Evolutionary conservation across 2,888 invertebrate species (phyloP), one percentile per base, ranked within the genome.

Genomic region (Eueremaeus valkanovi): DNA sequence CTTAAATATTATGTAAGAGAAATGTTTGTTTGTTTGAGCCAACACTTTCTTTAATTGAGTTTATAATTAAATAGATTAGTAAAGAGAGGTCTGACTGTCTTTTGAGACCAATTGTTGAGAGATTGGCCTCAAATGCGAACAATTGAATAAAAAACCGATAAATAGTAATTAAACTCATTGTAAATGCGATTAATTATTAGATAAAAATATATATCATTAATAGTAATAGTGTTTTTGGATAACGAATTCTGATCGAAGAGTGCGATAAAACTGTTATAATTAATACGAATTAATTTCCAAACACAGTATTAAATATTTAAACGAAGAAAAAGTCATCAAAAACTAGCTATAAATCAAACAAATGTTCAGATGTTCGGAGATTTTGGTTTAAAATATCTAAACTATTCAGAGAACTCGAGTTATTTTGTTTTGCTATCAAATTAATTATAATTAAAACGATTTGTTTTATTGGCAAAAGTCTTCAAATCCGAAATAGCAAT

Each of bases 31-130:
- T 29, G 29, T 31, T 58, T 13, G 3, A 3, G 31, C 8, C 13
- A 58, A 58, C 31, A 58, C 29, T 58, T 58, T 58, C 29, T 58
- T 13, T 58, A 27, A 58, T 58, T 58, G 31, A 8, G 29, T 18
- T 16, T 29, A 58, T 58, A 58, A 58, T 58, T 29, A 29, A 29
- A 58, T 58, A 58, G 11, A 58, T 58, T 58, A 29, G 29, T n/a
- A n/a, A n/a, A n/a, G n/a, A 16, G 58, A 29, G 29, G 31, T 58
- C 31, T 58, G 29, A 31, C 29, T 18, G 16, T 58, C 11, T 16
- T 9, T 58, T 8, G 29, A 13, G 13, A 16, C 24, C 13, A 58
- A 55, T 55, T 6, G 11, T 18, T 8, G 24, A 55, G 31, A 27
- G 24, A 1, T 27, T 51, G 51, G 27, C 9, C 27, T 45, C 11